These are phyloP conservation scores for Dendrocincla tyrannina DNA, from an alignment of 2,797 vertebrate genomes.

Conservation along the genomic window DNA sequence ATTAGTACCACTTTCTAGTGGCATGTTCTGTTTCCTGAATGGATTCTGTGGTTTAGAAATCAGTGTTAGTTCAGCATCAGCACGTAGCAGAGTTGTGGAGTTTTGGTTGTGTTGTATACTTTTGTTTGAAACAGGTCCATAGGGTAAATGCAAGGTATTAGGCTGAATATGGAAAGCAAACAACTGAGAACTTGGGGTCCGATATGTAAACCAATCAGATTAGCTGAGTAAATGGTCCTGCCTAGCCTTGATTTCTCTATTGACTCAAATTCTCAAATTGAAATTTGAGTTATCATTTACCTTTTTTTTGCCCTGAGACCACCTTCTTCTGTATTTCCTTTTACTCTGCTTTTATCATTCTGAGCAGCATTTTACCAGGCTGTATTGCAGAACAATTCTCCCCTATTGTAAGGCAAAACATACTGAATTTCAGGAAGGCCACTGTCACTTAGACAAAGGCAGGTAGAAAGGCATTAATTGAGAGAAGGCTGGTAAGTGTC, in stretches of 20 bases:
- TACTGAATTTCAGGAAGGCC: neutral
- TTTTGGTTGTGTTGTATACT: neutral
- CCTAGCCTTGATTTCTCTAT: neutral
- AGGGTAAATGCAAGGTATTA: neutral
- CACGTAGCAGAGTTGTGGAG: neutral
- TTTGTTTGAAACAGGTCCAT: neutral
- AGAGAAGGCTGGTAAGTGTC: neutral
- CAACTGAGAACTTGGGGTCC: neutral
- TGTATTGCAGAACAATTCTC: neutral
- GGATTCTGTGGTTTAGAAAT: neutral
- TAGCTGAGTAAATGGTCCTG: neutral
- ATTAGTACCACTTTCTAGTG: neutral
- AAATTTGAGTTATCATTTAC: neutral
- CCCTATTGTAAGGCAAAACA: neutral
- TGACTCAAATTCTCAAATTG: neutral
- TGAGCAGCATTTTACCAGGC: neutral
- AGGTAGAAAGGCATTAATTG: neutral
- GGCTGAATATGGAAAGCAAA: neutral
- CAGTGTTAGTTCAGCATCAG: neutral
- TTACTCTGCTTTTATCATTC: neutral
- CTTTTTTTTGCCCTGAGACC: neutral
- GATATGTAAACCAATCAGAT: neutral
- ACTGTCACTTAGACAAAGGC: neutral
- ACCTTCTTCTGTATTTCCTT: neutral
- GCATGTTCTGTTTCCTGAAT: accelerated